These are phyloP conservation scores for Empidonax alnorum DNA, from an alignment of 2,113 vertebrate genomes.

Conservation along the genomic window DNA sequence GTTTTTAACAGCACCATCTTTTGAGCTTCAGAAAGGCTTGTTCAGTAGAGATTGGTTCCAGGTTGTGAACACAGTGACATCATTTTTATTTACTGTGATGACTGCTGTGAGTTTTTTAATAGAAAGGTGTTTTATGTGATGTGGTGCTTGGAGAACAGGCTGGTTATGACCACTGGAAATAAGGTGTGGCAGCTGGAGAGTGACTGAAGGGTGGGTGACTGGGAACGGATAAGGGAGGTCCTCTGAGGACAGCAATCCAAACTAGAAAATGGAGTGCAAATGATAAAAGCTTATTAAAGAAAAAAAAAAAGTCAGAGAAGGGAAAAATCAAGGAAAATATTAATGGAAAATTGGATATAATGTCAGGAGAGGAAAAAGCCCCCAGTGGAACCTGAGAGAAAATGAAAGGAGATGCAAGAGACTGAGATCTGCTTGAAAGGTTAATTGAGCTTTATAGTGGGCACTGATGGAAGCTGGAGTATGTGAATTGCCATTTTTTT, in stretches of 20 bases:
- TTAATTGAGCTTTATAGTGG: constrained; percentile 4
- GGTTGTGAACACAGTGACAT: neutral
- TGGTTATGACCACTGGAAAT: neutral
- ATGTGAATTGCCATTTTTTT: neutral
- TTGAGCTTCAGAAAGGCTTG: neutral
- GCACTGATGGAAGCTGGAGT: neutral
- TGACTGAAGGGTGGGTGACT: neutral
- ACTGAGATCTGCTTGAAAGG: neutral
- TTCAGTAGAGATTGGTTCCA: neutral
- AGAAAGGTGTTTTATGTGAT: neutral
- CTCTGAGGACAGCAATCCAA: neutral
- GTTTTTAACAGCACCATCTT: neutral
- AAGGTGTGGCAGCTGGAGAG: neutral
- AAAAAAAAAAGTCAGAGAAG: neutral
- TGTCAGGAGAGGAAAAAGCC: neutral
- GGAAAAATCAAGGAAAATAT: neutral
- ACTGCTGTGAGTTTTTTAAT: neutral
- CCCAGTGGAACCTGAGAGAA: neutral
- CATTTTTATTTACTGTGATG: neutral
- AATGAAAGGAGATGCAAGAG: neutral
- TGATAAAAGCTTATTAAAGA: neutral
- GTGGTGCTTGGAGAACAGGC: neutral
- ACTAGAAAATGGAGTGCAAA: neutral
- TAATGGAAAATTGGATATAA: neutral
- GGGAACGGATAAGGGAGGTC: neutral